phyloP scores from a whole-genome alignment of 2,888 invertebrate species.

The Horisme vitalbata region DNA sequence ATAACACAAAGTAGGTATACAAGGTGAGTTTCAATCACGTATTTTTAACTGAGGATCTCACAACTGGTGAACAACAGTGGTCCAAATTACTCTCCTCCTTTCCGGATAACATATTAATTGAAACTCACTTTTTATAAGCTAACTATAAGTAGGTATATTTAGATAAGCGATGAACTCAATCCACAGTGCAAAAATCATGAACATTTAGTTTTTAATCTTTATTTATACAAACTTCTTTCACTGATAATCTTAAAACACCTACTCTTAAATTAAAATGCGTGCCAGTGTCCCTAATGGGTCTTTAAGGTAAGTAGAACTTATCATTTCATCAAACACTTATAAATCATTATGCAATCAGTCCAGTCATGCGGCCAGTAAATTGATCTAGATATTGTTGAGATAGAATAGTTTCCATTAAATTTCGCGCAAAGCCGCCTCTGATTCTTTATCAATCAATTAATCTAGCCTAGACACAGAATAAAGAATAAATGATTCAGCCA shows the following conservation, averaged over 20 bases:
- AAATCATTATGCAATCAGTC: conserved; percentile 55
- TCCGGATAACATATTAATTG: too few relatives aligned
- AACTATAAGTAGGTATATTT: too few relatives aligned
- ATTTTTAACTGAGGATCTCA: too few relatives aligned
- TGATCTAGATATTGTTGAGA: conserved; percentile 58
- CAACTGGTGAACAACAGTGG: too few relatives aligned
- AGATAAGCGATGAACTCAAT: too few relatives aligned
- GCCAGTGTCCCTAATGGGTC: not conserved
- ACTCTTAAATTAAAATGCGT: conserved; percentile 22
- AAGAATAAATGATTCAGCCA: conserved; percentile 39
- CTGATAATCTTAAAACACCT: conserved; percentile 1
- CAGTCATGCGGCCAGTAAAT: conserved; percentile 44
- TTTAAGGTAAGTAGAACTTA: conserved; percentile 20
- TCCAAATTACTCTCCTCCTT: too few relatives aligned
- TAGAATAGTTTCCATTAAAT: conserved; percentile 68
- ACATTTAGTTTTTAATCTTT: too few relatives aligned
- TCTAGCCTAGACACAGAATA: conserved; percentile 48
- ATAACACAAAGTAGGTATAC: too few relatives aligned
- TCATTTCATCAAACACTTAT: conserved; percentile 47
- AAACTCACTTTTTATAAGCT: too few relatives aligned
- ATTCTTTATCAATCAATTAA: conserved; percentile 77
- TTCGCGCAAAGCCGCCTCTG: conserved; percentile 64
- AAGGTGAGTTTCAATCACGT: too few relatives aligned
- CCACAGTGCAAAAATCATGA: too few relatives aligned
- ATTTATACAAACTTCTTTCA: too few relatives aligned